These are phyloP conservation scores for Nothura maculosa DNA, from an alignment of 2,797 vertebrate genomes.

Conservation along the genomic window DNA sequence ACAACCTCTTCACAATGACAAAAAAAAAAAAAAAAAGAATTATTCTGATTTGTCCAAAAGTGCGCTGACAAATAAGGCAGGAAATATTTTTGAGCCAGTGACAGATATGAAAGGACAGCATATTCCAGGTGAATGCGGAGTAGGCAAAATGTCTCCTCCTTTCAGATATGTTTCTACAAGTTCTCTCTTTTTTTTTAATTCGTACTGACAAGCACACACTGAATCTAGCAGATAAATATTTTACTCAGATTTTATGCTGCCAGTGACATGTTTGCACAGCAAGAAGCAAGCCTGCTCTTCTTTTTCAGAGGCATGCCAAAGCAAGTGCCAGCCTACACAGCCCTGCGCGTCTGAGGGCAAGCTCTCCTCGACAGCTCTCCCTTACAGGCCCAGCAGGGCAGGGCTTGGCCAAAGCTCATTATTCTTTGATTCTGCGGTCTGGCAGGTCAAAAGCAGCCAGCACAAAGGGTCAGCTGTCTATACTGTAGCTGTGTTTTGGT, in stretches of 20 bases:
- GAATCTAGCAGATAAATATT: slow-evolving; percentile 66
- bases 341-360: neutral
- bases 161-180: slow-evolving; percentile 63
- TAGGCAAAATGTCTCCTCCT: slow-evolving; percentile 51
- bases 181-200: slow-evolving; percentile 46
- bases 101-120: slow-evolving; percentile 54
- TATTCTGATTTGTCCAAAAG: neutral
- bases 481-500: fast-evolving
- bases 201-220: slow-evolving; percentile 52
- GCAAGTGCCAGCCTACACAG: slow-evolving; percentile 57
- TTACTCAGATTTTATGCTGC: slow-evolving; percentile 68
- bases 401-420: neutral
- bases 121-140: slow-evolving; percentile 59
- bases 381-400: neutral
- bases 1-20: neutral
- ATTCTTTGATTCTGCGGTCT: neutral
- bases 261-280: slow-evolving; percentile 66
- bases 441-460: neutral
- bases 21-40: neutral
- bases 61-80: slow-evolving; percentile 4
- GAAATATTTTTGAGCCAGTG: slow-evolving; percentile 29
- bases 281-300: slow-evolving; percentile 57
- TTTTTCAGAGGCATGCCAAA: slow-evolving; percentile 59
- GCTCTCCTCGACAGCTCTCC: neutral
- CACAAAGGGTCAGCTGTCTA: neutral